Percentiles rank a stretch among this genome's conserved stretches.
These are phyloP conservation scores for Pituophis catenifer DNA, from an alignment of 2,113 vertebrate genomes.

Conservation along the genomic window DNA sequence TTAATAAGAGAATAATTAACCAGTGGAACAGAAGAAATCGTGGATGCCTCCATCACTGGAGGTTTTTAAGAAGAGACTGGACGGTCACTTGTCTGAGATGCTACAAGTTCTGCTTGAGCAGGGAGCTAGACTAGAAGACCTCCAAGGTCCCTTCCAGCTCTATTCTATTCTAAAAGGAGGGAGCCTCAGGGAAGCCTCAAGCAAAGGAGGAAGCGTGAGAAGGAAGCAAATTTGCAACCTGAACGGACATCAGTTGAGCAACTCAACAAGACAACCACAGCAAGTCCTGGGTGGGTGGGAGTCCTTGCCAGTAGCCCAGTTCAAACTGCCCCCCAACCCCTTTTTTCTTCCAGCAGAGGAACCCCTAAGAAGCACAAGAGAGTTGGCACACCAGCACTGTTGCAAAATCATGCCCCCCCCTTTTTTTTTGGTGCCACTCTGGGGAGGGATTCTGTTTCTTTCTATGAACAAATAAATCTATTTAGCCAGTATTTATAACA, in stretches of 20 bases:
- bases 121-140: too few relatives aligned
- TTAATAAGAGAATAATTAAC: too few relatives aligned
- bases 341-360: neutral
- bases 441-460: constrained; percentile 51
- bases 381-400: too few relatives aligned
- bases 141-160: too few relatives aligned
- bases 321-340: neutral
- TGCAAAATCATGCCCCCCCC: neutral
- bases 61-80: too few relatives aligned
- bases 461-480: constrained; percentile 73
- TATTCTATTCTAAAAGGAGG: too few relatives aligned
- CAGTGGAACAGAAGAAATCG: too few relatives aligned
- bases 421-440: neutral
- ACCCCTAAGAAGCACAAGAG: constrained; percentile 16
- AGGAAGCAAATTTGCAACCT: too few relatives aligned
- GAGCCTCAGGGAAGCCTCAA: neutral
- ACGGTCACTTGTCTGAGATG: too few relatives aligned
- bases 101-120: too few relatives aligned
- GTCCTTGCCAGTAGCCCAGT: neutral
- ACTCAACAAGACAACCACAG: too few relatives aligned
- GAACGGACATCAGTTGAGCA: neutral
- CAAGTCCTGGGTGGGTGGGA: neutral
- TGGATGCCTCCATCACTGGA: too few relatives aligned
- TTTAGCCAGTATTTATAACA: constrained; percentile 69
- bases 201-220: neutral